Base-by-base conservation (phyloP, 1,140 invertebrate species). In the Geopemphigus sp. region DNA sequence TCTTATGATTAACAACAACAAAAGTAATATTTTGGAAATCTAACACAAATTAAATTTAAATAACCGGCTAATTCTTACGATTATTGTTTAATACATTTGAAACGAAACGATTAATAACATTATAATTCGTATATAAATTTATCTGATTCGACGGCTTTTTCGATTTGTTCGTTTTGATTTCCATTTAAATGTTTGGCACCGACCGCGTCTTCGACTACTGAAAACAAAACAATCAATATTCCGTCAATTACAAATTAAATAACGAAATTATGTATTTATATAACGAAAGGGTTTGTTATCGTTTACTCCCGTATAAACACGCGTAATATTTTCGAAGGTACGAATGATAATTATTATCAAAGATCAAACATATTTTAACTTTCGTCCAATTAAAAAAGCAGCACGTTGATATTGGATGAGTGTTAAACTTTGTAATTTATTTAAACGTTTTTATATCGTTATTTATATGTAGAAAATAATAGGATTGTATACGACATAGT, bases 101-200 rank as follows among this genome's bases (percentile, higher is more conserved):
- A 24, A 68, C 2, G 10, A 47, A 24, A 47, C 19, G n/a, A 8
- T 5, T 68, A 24, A 14, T 6, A 26, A 50, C 0, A 24, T 68
- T 68, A 68, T 24, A 68, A 68, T 24, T 68, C 45, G n/a, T 50
- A 50, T 50, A 50, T 45, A 50, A 68, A 68, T 24, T 68, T 39
- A 68, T 68, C 45, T 8, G 66, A 68, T 50, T 50, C 12, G 17
- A 5, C 50, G 39, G 17, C 26, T 50, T 50, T 68, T 50, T 68
- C 47, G 6, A 26, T 12, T 68, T 68, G n/a, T 68, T 68, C 66
- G 12, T 26, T 50, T 47, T 50, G 45, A 68, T 68, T 47, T 50
- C 50, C 22, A 26, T 17, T 68, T 50, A n/a, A 50, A 10, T 50
- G 22, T 68, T 50, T n/a, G 45, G 22, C 10, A 50, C 15, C 24